phyloP scores from a whole-genome alignment of 2,113 vertebrate genomes.

The Agapornis roseicollis region DNA sequence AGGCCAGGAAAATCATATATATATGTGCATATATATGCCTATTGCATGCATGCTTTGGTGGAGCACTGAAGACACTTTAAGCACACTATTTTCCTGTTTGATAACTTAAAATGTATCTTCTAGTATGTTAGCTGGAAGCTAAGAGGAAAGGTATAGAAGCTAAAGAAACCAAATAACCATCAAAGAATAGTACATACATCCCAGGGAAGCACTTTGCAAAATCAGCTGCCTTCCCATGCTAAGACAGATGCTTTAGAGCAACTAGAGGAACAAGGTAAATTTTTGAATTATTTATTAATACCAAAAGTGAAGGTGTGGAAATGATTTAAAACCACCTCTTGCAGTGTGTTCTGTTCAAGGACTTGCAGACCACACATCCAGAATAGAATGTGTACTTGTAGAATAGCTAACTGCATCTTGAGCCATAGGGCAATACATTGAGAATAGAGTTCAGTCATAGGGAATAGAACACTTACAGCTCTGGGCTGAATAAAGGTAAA shows the following conservation, averaged over 20 bases:
- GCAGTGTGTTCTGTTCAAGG: background rate
- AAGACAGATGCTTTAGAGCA: background rate
- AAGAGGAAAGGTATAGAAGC: background rate
- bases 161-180: background rate
- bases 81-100: background rate
- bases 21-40: too few species aligned
- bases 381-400: background rate
- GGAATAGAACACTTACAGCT: background rate
- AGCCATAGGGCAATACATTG: background rate
- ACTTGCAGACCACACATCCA: background rate
- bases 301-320: background rate
- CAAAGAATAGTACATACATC: background rate
- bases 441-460: background rate
- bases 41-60: fast-evolving
- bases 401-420: background rate
- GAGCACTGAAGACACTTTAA: background rate
- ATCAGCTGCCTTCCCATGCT: background rate
- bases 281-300: background rate
- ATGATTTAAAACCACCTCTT: background rate
- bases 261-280: background rate
- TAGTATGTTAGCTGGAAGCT: background rate
- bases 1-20: background rate
- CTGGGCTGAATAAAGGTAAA: background rate
- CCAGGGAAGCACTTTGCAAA: background rate
- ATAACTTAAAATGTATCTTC: background rate